Conservation (phyloP, 1,140 invertebrate genomes). For the Drosophila punjabiensis region DNA sequence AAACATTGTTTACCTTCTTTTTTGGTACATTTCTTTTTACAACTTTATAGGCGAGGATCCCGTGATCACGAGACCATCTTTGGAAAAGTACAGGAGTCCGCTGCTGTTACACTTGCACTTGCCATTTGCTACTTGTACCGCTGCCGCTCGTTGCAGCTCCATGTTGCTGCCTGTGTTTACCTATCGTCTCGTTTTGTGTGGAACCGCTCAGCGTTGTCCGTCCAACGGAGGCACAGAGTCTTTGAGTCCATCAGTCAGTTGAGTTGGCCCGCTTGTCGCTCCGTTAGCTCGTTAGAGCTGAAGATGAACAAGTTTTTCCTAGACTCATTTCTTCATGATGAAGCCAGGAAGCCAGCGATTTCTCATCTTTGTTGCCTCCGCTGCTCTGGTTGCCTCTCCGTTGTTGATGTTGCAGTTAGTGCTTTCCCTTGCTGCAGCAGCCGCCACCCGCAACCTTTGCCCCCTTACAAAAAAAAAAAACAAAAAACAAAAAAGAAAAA, state of each 20-base stretch:
- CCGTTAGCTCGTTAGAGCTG: conserved; percentile 68
- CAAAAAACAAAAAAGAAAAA: conserved; percentile 11
- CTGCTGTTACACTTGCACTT: conserved; percentile 80
- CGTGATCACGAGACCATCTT: conserved; percentile 36
- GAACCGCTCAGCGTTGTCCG: conserved; percentile 33
- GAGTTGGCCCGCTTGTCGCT: conserved; percentile 46
- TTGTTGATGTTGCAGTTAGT: conserved; percentile 47
- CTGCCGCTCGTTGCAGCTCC: conserved; percentile 24
- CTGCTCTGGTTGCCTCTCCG: conserved; percentile 24
- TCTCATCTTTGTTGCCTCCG: conserved; percentile 68
- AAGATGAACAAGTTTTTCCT: conserved; percentile 80
- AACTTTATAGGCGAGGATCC: neutral
- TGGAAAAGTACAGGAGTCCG: conserved; percentile 13
- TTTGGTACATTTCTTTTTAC: neutral
- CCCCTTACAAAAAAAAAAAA: conserved; percentile 4
- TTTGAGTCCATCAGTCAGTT: conserved; percentile 24
- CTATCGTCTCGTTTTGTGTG: conserved; percentile 44
- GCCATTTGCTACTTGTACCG: conserved; percentile 59
- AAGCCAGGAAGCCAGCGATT: conserved; percentile 75
- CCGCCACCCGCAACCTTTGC: conserved; percentile 50
- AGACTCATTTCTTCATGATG: conserved; percentile 59
- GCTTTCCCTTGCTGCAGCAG: conserved; percentile 34
- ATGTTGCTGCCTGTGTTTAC: conserved; percentile 35
- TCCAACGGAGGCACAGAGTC: conserved; percentile 7
- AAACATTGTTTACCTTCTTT: neutral